Evolutionary conservation across 2,888 invertebrate genomes (phyloP).

Genomic region (Campopleginae sp.): DNA sequence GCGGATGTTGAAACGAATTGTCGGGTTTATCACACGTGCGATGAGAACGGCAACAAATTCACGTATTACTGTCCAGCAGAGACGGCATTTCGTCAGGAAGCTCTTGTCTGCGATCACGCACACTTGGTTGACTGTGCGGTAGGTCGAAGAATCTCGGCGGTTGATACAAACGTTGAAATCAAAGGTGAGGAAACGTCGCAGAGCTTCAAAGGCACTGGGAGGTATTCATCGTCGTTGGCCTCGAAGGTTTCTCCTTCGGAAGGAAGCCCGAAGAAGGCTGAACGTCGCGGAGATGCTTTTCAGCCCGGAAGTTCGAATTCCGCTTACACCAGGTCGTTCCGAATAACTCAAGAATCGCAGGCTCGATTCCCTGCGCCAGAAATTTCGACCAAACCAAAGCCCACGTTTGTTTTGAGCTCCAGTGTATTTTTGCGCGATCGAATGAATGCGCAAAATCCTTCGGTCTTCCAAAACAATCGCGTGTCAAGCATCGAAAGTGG

Average conservation of each 20-base stretch:
- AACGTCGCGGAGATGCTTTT: constrained; percentile 21
- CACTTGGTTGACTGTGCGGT: constrained; percentile 78
- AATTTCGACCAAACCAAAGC: constrained; percentile 54
- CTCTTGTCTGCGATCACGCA: constrained; percentile 80
- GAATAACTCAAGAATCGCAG: constrained; percentile 51
- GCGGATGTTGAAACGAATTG: constrained; percentile 78
- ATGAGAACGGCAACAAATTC: constrained; percentile 81
- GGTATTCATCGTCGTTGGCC: background rate
- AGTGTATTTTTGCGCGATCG: constrained; percentile 69
- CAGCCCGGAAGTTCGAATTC: constrained; percentile 50
- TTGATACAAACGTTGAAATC: constrained; percentile 8
- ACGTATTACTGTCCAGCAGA: constrained; percentile 80
- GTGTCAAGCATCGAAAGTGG: constrained; percentile 2
- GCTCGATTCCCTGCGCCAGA: constrained; percentile 20
- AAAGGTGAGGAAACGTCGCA: background rate
- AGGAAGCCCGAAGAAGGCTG: background rate
- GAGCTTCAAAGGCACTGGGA: background rate
- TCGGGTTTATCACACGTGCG: constrained; percentile 80
- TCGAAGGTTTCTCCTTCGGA: background rate
- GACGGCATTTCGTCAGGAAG: constrained; percentile 81
- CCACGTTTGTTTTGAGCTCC: constrained; percentile 71
- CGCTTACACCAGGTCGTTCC: constrained; percentile 59
- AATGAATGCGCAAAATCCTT: constrained; percentile 32
- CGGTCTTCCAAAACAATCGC: constrained; percentile 18
- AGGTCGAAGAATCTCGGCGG: constrained; percentile 39